Evolutionary conservation across 2,888 invertebrate species (phyloP), one percentile per base, ranked within the genome.

Genomic region (Eristalis pertinax): DNA sequence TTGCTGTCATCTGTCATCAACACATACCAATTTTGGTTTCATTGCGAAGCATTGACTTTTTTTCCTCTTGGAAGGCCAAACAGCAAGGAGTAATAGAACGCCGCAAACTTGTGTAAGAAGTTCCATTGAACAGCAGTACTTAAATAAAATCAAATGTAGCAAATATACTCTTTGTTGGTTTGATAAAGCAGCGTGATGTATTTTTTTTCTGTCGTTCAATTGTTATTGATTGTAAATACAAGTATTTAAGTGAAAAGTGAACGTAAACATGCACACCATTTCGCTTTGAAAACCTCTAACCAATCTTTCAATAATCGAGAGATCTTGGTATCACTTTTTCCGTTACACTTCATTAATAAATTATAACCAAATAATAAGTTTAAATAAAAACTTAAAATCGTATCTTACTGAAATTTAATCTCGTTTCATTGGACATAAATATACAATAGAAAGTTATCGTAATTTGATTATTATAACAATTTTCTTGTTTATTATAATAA

Each of bases 351-450:
- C 60, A 15, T 60, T 60, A 26, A 60, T 60, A 60, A 60, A 60
- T 26, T 60, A 60, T 26, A 63, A 50, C 10, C 11, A 63, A 73
- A 63, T 35, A 32, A 63, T 63, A 73, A 63, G 43, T 63, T 62
- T 32, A 75, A 69, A 74, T 70, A 41, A 86, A 87, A 84, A 68
- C 50, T 68, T 69, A 65, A 60, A 83, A 72, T 72, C 78, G 68
- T 73, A 84, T 84, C 87, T 84, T 87, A 87, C 73, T 84, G 83
- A 87, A 87, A 64, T 86, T 86, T 86, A 86, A 87, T 87, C 87
- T 87, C 87, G 87, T 87, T 86, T 87, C 87, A 83, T 84, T 69
- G 73, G 87, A 79, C 83, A 87, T 87, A 80, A 87, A 87, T 87
- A 87, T 87, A 87, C 87, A 87, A 87, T 87, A 84, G 73, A 87